Percentiles rank a stretch among this genome's conserved stretches.
Evolutionary conservation across 64 coral and sea anemone species (phyloP).

Genomic region (Montipora capricornis): DNA sequence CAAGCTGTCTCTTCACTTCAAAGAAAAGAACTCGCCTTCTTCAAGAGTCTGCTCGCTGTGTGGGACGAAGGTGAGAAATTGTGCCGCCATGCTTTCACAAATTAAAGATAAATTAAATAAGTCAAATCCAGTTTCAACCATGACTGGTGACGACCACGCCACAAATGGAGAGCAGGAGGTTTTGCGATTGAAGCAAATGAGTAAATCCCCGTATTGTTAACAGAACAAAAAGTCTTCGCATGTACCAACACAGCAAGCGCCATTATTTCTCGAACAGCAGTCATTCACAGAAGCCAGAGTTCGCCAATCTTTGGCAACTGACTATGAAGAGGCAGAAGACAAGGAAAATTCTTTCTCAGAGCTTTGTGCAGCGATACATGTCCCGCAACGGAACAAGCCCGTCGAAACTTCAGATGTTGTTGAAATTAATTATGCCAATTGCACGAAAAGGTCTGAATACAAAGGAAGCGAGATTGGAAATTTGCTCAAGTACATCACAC

Average conservation of each 20-base stretch:
- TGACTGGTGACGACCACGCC: neutral
- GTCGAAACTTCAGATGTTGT: neutral
- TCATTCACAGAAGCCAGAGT: neutral
- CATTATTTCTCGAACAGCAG: neutral
- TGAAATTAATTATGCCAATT: neutral
- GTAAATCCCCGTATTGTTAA: neutral
- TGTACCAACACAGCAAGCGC: neutral
- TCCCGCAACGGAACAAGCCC: neutral
- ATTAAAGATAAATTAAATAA: neutral
- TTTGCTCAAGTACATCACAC: conserved; percentile 36
- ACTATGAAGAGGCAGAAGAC: too few relatives aligned
- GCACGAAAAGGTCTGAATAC: neutral
- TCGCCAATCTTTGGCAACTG: neutral
- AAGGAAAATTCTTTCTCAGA: neutral
- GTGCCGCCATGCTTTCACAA: neutral
- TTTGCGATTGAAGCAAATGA: neutral
- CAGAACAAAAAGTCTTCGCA: neutral
- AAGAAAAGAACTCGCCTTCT: too few relatives aligned
- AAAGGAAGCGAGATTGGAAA: neutral
- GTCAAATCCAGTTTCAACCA: neutral
- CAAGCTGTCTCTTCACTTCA: too few relatives aligned
- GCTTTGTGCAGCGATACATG: neutral
- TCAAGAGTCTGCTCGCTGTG: too few relatives aligned
- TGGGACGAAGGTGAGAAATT: neutral
- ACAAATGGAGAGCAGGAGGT: neutral